A percentile compares a stretch with the other conserved stretches of the same genome.
These are phyloP conservation scores for Cryptus viduatorius DNA, from an alignment of 2,888 invertebrate species.

Conservation along the genomic window DNA sequence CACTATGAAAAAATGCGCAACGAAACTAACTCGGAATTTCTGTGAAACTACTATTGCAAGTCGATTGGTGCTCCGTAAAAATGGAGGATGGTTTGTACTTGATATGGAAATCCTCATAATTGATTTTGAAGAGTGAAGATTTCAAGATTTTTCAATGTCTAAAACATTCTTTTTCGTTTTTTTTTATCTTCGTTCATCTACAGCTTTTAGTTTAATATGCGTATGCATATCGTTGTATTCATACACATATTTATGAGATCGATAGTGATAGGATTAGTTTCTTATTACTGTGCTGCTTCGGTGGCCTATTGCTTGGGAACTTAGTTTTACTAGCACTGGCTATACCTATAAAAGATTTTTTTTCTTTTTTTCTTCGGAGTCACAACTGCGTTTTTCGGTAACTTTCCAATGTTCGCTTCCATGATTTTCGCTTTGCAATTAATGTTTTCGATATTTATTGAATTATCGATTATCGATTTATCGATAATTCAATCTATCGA, in stretches of 20 bases:
- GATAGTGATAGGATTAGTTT: constrained; percentile 79
- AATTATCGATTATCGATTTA: not conserved
- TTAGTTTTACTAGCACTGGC: constrained; percentile 77
- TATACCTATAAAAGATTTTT: constrained; percentile 74
- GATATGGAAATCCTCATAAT: not conserved
- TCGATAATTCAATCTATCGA: not conserved
- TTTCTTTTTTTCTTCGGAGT: constrained; percentile 69
- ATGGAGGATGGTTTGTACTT: not conserved
- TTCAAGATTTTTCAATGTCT: constrained; percentile 5
- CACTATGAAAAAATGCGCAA: no score
- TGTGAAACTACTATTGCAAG: no score
- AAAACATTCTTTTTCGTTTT: constrained; percentile 21
- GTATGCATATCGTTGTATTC: constrained; percentile 66
- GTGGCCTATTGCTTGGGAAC: constrained; percentile 81
- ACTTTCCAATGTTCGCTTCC: not conserved
- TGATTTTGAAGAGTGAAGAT: not conserved
- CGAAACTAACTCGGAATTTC: no score
- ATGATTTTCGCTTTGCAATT: not conserved
- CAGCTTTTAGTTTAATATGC: constrained; percentile 64
- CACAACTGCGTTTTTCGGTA: constrained; percentile 72
- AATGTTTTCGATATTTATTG: not conserved
- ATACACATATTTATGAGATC: constrained; percentile 70
- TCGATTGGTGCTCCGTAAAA: not conserved
- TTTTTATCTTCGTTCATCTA: constrained; percentile 77
- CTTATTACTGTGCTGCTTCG: constrained; percentile 81